Conservation (phyloP, 2,888 invertebrate species). For the Zelleria hepariella region DNA sequence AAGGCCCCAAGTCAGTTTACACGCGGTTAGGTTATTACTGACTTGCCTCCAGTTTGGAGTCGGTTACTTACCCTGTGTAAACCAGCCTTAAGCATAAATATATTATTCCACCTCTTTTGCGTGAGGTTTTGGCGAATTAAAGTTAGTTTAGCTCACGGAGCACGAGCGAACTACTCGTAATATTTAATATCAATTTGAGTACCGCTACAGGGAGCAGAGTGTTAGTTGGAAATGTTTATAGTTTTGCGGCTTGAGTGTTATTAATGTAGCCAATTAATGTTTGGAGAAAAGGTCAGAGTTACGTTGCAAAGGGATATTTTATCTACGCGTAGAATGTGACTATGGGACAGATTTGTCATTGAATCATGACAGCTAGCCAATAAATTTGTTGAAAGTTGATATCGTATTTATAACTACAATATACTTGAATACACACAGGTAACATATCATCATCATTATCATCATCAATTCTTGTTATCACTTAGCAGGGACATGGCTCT, state of each 20-base stretch:
- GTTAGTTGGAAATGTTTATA: neutral
- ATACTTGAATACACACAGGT: too few relatives aligned
- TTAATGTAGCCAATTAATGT: neutral
- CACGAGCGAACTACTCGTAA: neutral
- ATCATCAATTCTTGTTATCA: too few relatives aligned
- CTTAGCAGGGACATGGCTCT: too few relatives aligned
- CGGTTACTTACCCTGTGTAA: too few relatives aligned
- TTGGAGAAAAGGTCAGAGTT: neutral
- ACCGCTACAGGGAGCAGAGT: neutral
- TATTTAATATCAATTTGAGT: neutral
- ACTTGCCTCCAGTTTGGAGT: too few relatives aligned
- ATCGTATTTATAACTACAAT: too few relatives aligned
- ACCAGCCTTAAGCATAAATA: too few relatives aligned
- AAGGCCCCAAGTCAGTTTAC: too few relatives aligned
- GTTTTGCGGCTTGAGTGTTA: neutral
- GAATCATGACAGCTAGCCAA: too few relatives aligned
- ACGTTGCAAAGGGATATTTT: neutral
- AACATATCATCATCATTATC: too few relatives aligned
- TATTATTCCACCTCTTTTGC: neutral
- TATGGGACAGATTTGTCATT: neutral
- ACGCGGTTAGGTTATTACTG: too few relatives aligned
- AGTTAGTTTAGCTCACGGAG: neutral
- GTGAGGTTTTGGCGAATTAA: neutral
- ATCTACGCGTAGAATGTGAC: neutral
- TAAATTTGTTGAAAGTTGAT: neutral